Evolutionary conservation across 2,797 vertebrate genomes (phyloP).

Genomic region (Rhadinocentrus ornatus): DNA sequence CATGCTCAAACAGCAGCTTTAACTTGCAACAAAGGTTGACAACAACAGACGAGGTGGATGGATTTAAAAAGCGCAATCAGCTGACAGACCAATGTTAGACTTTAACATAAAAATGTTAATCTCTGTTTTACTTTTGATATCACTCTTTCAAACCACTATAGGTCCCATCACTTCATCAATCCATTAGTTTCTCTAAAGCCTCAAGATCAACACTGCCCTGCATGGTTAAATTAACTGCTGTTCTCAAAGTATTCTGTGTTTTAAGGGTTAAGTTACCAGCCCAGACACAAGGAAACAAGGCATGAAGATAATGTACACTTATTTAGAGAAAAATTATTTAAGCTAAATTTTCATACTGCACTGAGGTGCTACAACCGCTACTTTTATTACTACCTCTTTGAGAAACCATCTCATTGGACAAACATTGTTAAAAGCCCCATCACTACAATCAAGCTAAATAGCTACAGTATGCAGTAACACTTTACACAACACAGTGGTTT

Average conservation of each 20-base stretch:
- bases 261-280: no score
- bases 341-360: no score
- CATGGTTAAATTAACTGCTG: no score
- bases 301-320: no score
- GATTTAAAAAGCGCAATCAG: not conserved
- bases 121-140: not conserved
- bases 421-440: not conserved
- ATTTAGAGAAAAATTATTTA: no score
- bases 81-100: not conserved
- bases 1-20: not conserved
- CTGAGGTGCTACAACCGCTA: no score
- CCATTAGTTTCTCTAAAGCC: not conserved
- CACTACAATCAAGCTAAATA: not conserved
- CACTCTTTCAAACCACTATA: not conserved
- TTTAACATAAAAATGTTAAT: not conserved
- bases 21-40: not conserved
- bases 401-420: not conserved
- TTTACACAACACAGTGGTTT: not conserved
- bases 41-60: not conserved
- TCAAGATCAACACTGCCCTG: not conserved
- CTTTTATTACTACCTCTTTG: not conserved
- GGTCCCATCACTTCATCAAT: not conserved
- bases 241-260: no score
- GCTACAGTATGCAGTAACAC: no score
- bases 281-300: no score